Evolutionary conservation across 2,113 vertebrate species (phyloP), one percentile per base, ranked within the genome.

Genomic region (Athene cunicularia): DNA sequence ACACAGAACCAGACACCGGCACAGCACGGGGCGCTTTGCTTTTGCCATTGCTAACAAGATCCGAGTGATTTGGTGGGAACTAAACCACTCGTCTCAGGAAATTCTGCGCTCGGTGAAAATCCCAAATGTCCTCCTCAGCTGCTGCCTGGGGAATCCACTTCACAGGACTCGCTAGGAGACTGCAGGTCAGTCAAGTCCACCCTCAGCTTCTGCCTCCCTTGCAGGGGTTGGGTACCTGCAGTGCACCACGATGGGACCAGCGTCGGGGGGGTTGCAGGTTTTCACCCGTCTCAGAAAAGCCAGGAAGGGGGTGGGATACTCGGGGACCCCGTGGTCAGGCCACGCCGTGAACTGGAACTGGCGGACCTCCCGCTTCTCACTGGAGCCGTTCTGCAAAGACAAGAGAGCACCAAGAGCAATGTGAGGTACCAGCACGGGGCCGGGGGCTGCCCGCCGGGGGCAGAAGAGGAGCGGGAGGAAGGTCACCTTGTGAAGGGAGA

Each of bases 281-380:
- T 99, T 99, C 60, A 99, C 99, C 85, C 99, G 97, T 37, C 99
- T 98, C 62, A 99, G 98, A 95, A 99, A 99, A 27, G 99, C 99
- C 98, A 99, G 98, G 98, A 99, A 99, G 0, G 99, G 99, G 0
- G 99, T 99, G 3, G 99, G 99, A 83, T 99, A 99, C 93, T 99
- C 99, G 0, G 99, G 99, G 2, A 99, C 99, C 0, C 99, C 99
- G 3, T 99, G 99, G 97, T 99, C 99, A 0, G 99, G 99, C 99
- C 99, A 99, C 0, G 99, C 99, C 0, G 99, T 99, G 98, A 99
- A 99, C 98, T 99, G 99, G 98, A 99, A 99, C 98, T 99, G 99
- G 50, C 99, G 99, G 13, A 99, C 99, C 91, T 99, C 99, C 2
- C 99, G 98, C 95, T 99, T 99, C 98, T 99, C 99, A 4, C 99